These are phyloP conservation scores for Zaprionus kolodkinae DNA, from an alignment of 1,140 invertebrate genomes.

Conservation along the genomic window DNA sequence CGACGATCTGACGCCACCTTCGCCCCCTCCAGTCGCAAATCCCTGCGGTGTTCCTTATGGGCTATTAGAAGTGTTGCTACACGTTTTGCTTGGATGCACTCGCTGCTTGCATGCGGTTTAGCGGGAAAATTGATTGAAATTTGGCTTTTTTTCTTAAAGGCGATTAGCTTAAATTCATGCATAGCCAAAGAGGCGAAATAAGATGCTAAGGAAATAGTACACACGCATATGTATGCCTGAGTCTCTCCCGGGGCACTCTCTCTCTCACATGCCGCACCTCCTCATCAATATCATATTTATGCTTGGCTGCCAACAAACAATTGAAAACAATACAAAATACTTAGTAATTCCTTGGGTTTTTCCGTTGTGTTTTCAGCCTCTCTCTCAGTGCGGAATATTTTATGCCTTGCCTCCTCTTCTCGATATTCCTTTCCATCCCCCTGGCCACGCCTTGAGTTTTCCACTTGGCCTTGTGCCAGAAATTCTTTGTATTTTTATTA, in stretches of 20 bases:
- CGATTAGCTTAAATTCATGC: conserved; percentile 18
- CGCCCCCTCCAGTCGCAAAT: neutral
- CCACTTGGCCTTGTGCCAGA: conserved; percentile 76
- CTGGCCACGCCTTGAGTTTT: conserved; percentile 34
- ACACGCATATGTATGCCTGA: conserved; percentile 11
- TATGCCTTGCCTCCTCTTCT: conserved; percentile 49
- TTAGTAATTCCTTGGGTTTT: conserved; percentile 65
- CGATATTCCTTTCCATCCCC: conserved; percentile 26
- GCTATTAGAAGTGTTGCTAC: conserved; percentile 53
- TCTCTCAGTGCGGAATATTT: conserved; percentile 45
- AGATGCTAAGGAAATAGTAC: neutral
- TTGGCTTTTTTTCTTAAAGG: conserved; percentile 21
- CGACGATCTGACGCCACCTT: conserved; percentile 17
- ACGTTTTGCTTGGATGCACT: conserved; percentile 51
- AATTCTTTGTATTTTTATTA: conserved; percentile 57
- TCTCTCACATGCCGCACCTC: conserved; percentile 17
- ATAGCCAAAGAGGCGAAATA: neutral
- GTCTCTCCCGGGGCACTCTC: conserved; percentile 22
- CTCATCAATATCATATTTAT: conserved; percentile 81
- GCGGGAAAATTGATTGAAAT: conserved; percentile 44
- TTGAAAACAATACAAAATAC: conserved; percentile 81
- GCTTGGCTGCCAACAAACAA: conserved; percentile 77
- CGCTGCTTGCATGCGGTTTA: conserved; percentile 32
- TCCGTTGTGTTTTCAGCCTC: conserved; percentile 30
- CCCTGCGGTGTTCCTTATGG: conserved; percentile 12